These are phyloP conservation scores for Diachasma alloeum DNA, from an alignment of 1,140 invertebrate genomes.

Conservation along the genomic window DNA sequence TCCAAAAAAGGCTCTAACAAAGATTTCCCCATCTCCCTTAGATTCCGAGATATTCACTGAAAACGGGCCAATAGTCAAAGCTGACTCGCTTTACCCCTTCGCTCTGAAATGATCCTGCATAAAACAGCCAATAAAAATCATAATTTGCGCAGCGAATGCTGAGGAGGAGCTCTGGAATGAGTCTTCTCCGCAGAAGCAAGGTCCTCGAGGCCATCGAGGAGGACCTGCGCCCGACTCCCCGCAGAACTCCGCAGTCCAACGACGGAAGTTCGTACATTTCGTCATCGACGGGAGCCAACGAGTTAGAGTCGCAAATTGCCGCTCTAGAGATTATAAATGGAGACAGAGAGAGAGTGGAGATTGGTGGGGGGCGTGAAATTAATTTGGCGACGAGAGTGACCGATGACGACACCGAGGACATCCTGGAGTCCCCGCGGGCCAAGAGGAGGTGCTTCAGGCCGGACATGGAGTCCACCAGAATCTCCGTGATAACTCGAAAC, in stretches of 20 bases:
- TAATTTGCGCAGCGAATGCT: neutral
- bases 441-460: neutral
- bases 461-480: conserved; percentile 30
- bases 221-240: neutral
- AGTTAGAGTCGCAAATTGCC: neutral
- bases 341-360: too few relatives aligned
- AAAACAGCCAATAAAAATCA: too few relatives aligned
- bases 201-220: neutral
- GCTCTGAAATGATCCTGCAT: too few relatives aligned
- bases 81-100: too few relatives aligned
- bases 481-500: neutral
- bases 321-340: neutral
- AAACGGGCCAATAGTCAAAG: too few relatives aligned
- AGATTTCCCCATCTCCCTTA: too few relatives aligned
- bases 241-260: neutral
- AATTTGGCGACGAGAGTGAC: too few relatives aligned
- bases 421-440: neutral
- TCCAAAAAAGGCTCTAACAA: too few relatives aligned
- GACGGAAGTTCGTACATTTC: neutral
- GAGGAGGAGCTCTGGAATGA: neutral
- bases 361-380: too few relatives aligned
- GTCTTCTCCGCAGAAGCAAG: neutral
- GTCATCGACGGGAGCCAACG: neutral
- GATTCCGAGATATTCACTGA: too few relatives aligned
- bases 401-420: too few relatives aligned